A percentile compares a stretch with the other conserved stretches of the same genome.
These are phyloP conservation scores for Aquatica leii DNA, from an alignment of 2,888 invertebrate species.

Conservation along the genomic window DNA sequence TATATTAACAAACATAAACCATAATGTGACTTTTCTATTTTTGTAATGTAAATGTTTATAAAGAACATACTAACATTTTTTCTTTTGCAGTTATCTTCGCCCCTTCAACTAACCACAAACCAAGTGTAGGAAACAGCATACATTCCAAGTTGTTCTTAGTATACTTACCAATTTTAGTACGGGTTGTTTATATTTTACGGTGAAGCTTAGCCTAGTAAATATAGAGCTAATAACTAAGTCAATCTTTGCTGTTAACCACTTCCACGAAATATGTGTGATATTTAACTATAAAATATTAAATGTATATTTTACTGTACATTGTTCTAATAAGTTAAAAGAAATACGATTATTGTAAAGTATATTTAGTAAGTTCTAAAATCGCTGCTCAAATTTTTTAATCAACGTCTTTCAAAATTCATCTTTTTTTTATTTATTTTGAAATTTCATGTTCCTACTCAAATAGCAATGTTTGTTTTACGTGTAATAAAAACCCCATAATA, in stretches of 20 bases:
- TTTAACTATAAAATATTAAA: slow-evolving; percentile 31
- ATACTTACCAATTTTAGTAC: slow-evolving; percentile 8
- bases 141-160: slow-evolving; percentile 7
- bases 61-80: background rate
- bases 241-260: slow-evolving; percentile 38
- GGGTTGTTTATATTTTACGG: slow-evolving; percentile 17
- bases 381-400: slow-evolving; percentile 1
- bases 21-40: too few relatives aligned
- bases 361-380: background rate
- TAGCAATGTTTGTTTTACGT: too few relatives aligned
- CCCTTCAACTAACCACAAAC: slow-evolving; percentile 30
- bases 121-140: slow-evolving; percentile 14
- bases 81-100: slow-evolving; percentile 30
- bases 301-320: slow-evolving; percentile 32
- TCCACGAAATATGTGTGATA: slow-evolving; percentile 44
- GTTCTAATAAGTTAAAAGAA: slow-evolving; percentile 20
- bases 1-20: too few relatives aligned
- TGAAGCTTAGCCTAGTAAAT: slow-evolving; percentile 22
- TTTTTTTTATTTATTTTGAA: too few relatives aligned
- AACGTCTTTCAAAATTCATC: background rate
- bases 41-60: too few relatives aligned
- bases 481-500: too few relatives aligned
- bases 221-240: slow-evolving; percentile 24
- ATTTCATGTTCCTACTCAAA: too few relatives aligned
- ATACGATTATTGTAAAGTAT: background rate